These are phyloP conservation scores for Gavialis gangeticus DNA, from an alignment of 2,113 vertebrate species.

Conservation along the genomic window DNA sequence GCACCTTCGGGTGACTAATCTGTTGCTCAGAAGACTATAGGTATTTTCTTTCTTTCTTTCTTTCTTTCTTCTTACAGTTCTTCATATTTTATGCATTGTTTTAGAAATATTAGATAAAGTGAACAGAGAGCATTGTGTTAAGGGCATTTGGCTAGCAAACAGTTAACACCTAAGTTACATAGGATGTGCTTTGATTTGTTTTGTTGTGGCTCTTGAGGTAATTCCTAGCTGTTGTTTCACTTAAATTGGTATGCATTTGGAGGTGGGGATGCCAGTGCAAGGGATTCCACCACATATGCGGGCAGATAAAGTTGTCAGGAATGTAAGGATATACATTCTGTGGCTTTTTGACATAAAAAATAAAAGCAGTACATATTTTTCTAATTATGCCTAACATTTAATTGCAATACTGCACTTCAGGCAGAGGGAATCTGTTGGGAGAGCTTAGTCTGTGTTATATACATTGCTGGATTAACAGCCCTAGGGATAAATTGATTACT, in stretches of 20 bases:
- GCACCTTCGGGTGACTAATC: neutral
- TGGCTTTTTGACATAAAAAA: neutral
- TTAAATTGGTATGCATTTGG: neutral
- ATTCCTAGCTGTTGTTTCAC: neutral
- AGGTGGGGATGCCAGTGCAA: fast-evolving
- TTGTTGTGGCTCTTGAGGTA: neutral
- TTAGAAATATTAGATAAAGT: neutral
- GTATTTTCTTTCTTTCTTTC: neutral
- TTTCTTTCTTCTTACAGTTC: neutral
- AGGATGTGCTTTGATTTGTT: neutral
- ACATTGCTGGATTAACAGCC: neutral
- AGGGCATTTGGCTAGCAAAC: neutral
- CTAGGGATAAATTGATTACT: neutral
- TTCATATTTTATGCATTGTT: neutral
- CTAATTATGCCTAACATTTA: neutral
- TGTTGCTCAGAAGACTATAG: neutral
- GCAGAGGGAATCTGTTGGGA: neutral
- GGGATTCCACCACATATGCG: neutral
- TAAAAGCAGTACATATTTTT: neutral
- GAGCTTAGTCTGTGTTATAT: neutral
- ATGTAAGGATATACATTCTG: neutral
- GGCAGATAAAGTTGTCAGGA: neutral
- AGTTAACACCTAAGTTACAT: neutral
- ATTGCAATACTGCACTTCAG: neutral
- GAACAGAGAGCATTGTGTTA: neutral